Evolutionary conservation across 1,140 invertebrate species (phyloP).

Genomic region (Sipha flava): DNA sequence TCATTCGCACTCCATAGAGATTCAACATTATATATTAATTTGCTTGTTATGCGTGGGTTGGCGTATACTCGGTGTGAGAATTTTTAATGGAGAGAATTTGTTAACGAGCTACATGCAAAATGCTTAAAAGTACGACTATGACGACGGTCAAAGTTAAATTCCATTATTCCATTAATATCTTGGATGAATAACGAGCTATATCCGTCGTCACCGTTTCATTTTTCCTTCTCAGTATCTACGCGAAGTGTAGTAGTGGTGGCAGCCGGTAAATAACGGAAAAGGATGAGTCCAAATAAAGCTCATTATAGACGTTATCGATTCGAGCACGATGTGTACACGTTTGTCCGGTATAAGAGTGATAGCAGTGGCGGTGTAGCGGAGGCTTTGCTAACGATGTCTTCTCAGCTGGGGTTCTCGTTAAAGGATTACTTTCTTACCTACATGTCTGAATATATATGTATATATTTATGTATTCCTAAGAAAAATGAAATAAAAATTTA

Average conservation of each 20-base stretch:
- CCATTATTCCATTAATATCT: background rate
- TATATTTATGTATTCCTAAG: background rate
- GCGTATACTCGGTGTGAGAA: too few relatives aligned
- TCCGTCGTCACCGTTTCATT: background rate
- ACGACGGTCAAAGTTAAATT: background rate
- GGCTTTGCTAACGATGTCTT: slow-evolving; percentile 7
- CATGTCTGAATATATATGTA: background rate
- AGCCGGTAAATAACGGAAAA: background rate
- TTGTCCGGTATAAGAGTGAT: too few relatives aligned
- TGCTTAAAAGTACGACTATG: background rate
- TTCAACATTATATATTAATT: too few relatives aligned
- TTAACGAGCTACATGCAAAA: background rate
- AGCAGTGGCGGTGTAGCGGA: background rate
- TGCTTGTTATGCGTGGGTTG: too few relatives aligned
- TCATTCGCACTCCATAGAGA: too few relatives aligned
- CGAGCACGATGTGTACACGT: background rate
- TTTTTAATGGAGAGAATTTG: too few relatives aligned
- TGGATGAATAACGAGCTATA: background rate
- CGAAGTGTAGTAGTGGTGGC: too few relatives aligned
- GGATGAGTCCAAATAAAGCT: slow-evolving; percentile 6
- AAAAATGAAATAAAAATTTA: too few relatives aligned
- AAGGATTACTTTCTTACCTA: background rate
- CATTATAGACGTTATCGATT: background rate
- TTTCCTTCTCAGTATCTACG: background rate
- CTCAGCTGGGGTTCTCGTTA: slow-evolving; percentile 8